Percentiles rank a stretch among this genome's conserved stretches.
Conservation (phyloP, 2,888 invertebrate genomes). For the Andricus curvator region DNA sequence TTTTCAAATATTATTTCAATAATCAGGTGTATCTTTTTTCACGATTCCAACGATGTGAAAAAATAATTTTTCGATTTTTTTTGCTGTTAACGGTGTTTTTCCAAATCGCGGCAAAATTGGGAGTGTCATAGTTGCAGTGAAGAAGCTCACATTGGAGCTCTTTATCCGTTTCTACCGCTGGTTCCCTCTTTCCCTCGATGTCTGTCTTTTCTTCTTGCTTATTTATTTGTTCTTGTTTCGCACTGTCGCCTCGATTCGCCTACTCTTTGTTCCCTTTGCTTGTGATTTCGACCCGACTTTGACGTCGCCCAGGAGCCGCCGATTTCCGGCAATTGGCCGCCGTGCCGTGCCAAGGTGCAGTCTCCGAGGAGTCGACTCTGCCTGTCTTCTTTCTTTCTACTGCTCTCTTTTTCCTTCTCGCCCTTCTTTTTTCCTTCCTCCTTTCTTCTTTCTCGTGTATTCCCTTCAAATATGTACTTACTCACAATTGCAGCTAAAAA, state of each 20-base stretch:
- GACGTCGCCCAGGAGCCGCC: constrained; percentile 60
- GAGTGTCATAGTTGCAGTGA: constrained; percentile 17
- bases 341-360: constrained; percentile 61
- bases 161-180: constrained; percentile 50
- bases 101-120: neutral
- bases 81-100: no score
- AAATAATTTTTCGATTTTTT: no score
- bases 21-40: no score
- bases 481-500: neutral
- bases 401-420: constrained; percentile 15
- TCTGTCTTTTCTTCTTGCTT: constrained; percentile 52
- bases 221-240: constrained; percentile 62
- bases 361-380: constrained; percentile 54
- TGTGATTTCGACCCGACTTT: constrained; percentile 59
- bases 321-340: constrained; percentile 65
- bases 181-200: constrained; percentile 27
- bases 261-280: constrained; percentile 53
- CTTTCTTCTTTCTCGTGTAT: constrained; percentile 6
- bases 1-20: no score
- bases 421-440: constrained; percentile 23
- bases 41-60: no score
- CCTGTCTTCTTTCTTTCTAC: constrained; percentile 19
- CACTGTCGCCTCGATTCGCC: constrained; percentile 52
- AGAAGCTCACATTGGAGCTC: constrained; percentile 21
- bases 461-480: neutral